Evolutionary conservation across 2,888 invertebrate genomes (phyloP).

Genomic region (Xanthorhoe spadicearia): DNA sequence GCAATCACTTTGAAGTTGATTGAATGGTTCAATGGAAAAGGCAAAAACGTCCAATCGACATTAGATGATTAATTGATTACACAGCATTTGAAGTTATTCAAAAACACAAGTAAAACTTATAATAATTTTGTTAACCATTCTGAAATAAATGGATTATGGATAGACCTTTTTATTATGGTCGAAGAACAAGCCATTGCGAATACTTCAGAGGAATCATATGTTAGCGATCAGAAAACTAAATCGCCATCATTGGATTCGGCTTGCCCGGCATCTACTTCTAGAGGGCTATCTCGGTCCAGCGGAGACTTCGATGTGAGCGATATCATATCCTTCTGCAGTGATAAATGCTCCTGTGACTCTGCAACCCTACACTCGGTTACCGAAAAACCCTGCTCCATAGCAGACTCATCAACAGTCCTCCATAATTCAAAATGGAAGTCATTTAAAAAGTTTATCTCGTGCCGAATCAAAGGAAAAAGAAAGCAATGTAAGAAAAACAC

Average conservation of each 20-base stretch:
- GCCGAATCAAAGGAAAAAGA: slow-evolving; percentile 48
- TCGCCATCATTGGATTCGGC: slow-evolving; percentile 51
- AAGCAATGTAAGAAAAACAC: slow-evolving; percentile 38
- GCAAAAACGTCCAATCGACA: neutral
- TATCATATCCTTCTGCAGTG: slow-evolving; percentile 51
- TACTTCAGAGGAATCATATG: slow-evolving; percentile 27
- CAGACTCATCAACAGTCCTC: slow-evolving; percentile 59
- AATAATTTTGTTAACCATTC: slow-evolving; percentile 5
- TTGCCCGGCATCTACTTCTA: slow-evolving; percentile 67
- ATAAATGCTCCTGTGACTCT: slow-evolving; percentile 58
- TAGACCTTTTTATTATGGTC: slow-evolving; percentile 28
- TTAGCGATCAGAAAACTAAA: slow-evolving; percentile 43
- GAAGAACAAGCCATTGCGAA: slow-evolving; percentile 35
- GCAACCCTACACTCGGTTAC: slow-evolving; percentile 42
- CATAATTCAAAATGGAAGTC: slow-evolving; percentile 63
- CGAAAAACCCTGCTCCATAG: slow-evolving; percentile 62
- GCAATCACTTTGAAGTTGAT: too few species aligned
- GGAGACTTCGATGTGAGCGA: slow-evolving; percentile 59
- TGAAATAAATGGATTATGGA: slow-evolving; percentile 24
- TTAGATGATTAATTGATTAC: too few species aligned
- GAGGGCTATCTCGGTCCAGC: slow-evolving; percentile 60
- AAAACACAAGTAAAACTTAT: slow-evolving; percentile 2
- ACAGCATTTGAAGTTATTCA: too few species aligned
- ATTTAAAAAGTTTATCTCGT: slow-evolving; percentile 57
- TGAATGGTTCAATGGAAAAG: neutral